Evolutionary conservation across 2,797 vertebrate species (phyloP), one percentile per base, ranked within the genome.

Genomic region (Echiichthys vipera): DNA sequence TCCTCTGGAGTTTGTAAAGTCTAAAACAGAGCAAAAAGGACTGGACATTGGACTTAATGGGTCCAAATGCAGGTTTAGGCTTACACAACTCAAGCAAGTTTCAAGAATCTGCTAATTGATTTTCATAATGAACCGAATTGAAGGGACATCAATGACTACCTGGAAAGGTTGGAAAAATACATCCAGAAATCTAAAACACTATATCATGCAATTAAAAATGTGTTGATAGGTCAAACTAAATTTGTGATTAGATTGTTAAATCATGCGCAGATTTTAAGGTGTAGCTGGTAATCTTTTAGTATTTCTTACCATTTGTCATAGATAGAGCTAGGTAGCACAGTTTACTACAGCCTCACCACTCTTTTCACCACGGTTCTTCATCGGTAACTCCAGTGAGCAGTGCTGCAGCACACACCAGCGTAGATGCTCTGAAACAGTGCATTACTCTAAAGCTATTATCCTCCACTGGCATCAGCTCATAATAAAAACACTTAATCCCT

Each of bases 401-500:
- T 39, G 43, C 69, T 9, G 73, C 64, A 81, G 47, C 45, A 53
- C 65, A 65, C 32, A 63, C 39, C 6, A 29, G 36, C 27, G 61
- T 14, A 39, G 62, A 78, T 79, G 72, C 67, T 36, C 77, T 77
- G 54, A 84, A 77, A 39, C 72, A 43, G 71, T 78, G 61, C 84
- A 86, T 86, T 88, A 80, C 80, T 83, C 81, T 66, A 32, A 84
- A 84, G 70, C 86, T 49, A 87, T 92, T 89, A 90, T 82, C 75
- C 64, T 90, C 65, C 54, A 61, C 73, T 64, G 68, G 74, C 74
- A 77, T 78, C 76, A 66, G 67, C 84, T 84, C 81, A 84, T 83
- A 83, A 89, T 86, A 84, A 86, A 90, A 88, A 84, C 85, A 89
- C 85, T 85, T 88, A 80, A 88, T 90, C 80, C 81, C 67, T 62